Evolutionary conservation across 2,888 invertebrate genomes (phyloP).

Genomic region (Acrobeloides nanus): DNA sequence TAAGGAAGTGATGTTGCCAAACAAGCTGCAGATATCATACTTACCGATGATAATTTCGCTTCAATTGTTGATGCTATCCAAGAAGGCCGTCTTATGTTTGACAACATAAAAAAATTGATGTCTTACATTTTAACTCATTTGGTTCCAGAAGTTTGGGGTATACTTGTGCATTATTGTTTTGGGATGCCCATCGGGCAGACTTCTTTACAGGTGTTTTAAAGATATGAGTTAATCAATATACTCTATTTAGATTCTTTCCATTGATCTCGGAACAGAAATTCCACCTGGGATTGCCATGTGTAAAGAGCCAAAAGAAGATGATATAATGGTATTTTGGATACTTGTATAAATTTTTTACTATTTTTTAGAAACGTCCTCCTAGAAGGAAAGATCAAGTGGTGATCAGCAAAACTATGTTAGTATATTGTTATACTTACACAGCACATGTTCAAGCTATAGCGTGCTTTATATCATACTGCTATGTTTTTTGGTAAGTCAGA

Average conservation of each 20-base stretch:
- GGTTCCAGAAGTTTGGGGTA: conserved; percentile 52
- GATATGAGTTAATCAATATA: neutral
- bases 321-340: conserved; percentile 35
- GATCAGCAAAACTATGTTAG: conserved; percentile 40
- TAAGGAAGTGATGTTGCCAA: conserved; percentile 36
- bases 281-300: conserved; percentile 49
- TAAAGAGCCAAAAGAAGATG: conserved; percentile 49
- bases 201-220: conserved; percentile 34
- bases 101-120: conserved; percentile 36
- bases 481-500: conserved; percentile 44
- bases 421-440: conserved; percentile 47
- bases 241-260: conserved; percentile 45
- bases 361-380: conserved; percentile 26
- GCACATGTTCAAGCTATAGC: conserved; percentile 47
- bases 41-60: conserved; percentile 50
- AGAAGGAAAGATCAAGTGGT: conserved; percentile 20
- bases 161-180: conserved; percentile 46
- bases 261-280: conserved; percentile 50
- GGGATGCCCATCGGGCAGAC: conserved; percentile 48
- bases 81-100: conserved; percentile 48
- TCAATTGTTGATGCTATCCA: conserved; percentile 46
- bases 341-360: conserved; percentile 7
- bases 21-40: conserved; percentile 25
- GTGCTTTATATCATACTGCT: conserved; percentile 43
- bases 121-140: conserved; percentile 48